Conservation (phyloP, 1,140 invertebrate species). For the Zaprionus africanus region DNA sequence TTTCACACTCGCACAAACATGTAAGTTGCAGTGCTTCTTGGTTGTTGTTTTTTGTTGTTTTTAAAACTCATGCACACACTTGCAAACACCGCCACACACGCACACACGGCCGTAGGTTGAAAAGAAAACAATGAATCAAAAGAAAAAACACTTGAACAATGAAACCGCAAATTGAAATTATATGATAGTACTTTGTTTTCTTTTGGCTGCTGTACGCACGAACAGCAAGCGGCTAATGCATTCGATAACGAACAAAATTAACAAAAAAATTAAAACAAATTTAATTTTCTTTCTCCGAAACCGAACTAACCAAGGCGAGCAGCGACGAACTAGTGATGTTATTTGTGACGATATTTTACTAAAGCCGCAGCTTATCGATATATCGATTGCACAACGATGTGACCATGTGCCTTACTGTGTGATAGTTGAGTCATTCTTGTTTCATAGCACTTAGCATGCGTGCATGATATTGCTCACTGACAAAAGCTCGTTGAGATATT, state of each 20-base stretch:
- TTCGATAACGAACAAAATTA: slow-evolving; percentile 48
- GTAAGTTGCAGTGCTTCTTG: slow-evolving; percentile 19
- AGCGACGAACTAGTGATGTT: slow-evolving; percentile 42
- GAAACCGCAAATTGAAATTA: slow-evolving; percentile 29
- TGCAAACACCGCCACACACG: slow-evolving; percentile 20
- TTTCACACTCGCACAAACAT: slow-evolving; percentile 8
- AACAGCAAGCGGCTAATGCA: slow-evolving; percentile 23
- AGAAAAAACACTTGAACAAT: slow-evolving; percentile 22
- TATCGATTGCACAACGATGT: background rate
- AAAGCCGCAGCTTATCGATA: background rate
- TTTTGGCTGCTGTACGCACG: slow-evolving; percentile 10
- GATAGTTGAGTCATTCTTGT: background rate
- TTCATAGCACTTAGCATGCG: background rate
- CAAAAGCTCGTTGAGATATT: background rate
- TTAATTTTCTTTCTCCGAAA: slow-evolving; percentile 44
- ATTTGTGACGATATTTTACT: background rate
- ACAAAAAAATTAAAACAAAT: slow-evolving; percentile 51
- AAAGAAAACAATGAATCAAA: slow-evolving; percentile 36
- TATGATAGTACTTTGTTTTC: slow-evolving; percentile 1
- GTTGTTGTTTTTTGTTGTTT: background rate
- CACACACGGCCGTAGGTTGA: slow-evolving; percentile 22
- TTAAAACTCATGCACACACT: slow-evolving; percentile 19
- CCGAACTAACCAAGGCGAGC: slow-evolving; percentile 44
- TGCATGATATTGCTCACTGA: background rate
- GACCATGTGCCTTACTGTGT: background rate